Conservation (phyloP, 35 echinoderm and acorn worm species). For the Diadema setosum region DNA sequence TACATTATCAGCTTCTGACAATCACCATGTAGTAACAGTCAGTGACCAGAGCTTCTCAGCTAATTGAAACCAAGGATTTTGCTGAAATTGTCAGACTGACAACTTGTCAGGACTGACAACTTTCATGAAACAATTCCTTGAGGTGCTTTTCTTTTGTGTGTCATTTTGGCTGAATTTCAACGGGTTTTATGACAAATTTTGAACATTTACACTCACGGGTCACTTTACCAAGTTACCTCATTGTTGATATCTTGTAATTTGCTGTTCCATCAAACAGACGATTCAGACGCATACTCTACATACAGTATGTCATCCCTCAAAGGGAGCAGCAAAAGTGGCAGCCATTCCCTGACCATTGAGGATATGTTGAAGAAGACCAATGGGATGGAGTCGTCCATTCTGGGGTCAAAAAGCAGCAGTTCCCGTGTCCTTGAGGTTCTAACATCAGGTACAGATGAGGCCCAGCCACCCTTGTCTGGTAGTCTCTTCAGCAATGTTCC, state of each 20-base stretch:
- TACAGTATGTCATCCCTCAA: constrained; percentile 43
- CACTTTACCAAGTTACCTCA: background rate
- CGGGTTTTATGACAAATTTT: too few relatives aligned
- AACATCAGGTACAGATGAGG: constrained; percentile 75
- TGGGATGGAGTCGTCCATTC: constrained; percentile 24
- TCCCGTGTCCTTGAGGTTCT: constrained; percentile 60
- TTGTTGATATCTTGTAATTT: background rate
- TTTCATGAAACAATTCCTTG: too few relatives aligned
- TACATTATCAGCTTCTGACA: too few relatives aligned
- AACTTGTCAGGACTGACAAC: too few relatives aligned
- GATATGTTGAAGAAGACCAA: background rate
- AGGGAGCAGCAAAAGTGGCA: background rate
- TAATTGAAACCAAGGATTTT: too few relatives aligned
- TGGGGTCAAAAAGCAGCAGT: constrained; percentile 7
- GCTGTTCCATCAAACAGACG: constrained; percentile 50
- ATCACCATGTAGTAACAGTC: too few relatives aligned
- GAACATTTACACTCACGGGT: too few relatives aligned
- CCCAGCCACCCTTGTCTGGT: constrained; percentile 63
- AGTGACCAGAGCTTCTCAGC: too few relatives aligned
- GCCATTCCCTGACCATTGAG: background rate
- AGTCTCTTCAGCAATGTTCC: constrained; percentile 92
- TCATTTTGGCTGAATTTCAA: too few relatives aligned
- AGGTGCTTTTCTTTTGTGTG: too few relatives aligned
- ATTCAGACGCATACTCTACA: constrained; percentile 88
- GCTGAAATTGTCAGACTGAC: too few relatives aligned